phyloP scores from a whole-genome alignment of 2,797 vertebrate genomes.

The Gallinago solitaria region DNA sequence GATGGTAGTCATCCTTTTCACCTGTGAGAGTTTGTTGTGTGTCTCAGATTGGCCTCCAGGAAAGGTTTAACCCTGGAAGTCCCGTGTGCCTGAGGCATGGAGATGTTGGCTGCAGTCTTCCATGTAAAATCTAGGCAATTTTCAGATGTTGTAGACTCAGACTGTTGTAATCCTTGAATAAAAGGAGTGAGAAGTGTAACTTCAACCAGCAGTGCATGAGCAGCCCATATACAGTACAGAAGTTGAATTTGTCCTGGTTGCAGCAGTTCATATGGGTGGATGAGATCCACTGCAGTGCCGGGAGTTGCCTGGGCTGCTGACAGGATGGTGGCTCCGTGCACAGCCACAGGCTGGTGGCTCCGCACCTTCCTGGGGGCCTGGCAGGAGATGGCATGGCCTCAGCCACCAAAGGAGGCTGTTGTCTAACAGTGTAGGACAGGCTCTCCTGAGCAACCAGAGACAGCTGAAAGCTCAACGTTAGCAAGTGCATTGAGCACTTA shows the following conservation, averaged over 20 bases:
- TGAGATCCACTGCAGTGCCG: neutral
- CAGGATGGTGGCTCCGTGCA: neutral
- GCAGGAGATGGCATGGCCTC: neutral
- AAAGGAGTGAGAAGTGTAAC: neutral
- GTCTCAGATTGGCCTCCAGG: neutral
- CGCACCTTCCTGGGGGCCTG: neutral
- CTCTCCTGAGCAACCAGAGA: neutral
- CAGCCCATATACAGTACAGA: neutral
- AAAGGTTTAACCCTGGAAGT: neutral
- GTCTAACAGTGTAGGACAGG: neutral
- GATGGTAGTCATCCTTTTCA: neutral
- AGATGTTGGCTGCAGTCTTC: neutral
- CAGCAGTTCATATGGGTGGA: neutral
- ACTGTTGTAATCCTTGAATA: neutral
- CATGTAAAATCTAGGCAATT: neutral
- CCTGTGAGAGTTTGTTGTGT: neutral
- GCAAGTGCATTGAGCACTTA: neutral
- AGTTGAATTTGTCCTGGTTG: neutral
- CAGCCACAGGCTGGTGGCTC: neutral
- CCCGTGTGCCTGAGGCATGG: neutral
- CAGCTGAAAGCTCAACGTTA: neutral
- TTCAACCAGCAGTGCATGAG: neutral
- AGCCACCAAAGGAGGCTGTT: neutral
- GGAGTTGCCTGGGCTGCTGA: fast-evolving
- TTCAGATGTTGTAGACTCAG: neutral